phyloP scores from a whole-genome alignment of 1,140 invertebrate species.

The Scaptomyza hsui region DNA sequence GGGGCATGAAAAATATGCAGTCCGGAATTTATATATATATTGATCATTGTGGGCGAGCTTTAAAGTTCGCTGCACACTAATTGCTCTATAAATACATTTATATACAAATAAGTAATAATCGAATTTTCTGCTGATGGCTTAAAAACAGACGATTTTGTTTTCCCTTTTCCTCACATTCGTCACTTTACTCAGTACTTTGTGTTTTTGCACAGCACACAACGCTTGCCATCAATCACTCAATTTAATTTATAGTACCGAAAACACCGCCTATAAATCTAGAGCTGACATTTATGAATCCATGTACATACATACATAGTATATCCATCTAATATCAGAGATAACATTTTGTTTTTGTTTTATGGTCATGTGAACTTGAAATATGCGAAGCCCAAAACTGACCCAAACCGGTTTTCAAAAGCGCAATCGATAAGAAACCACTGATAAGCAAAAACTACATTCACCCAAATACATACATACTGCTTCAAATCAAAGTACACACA shows the following conservation, averaged over 20 bases:
- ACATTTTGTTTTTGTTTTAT: conserved; percentile 26
- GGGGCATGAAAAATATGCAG: conserved; percentile 24
- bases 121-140: too few relatives aligned
- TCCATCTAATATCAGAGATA: neutral
- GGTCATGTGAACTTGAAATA: conserved; percentile 62
- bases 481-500: neutral
- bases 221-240: conserved; percentile 35
- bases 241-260: conserved; percentile 15
- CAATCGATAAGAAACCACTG: conserved; percentile 25
- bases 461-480: neutral
- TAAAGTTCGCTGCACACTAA: neutral
- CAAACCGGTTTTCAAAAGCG: conserved; percentile 39
- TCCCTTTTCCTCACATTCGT: too few relatives aligned
- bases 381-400: conserved; percentile 37
- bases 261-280: conserved; percentile 38
- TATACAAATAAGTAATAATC: neutral
- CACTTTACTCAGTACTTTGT: neutral
- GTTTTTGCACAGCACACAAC: conserved; percentile 9
- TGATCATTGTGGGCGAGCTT: neutral
- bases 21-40: neutral
- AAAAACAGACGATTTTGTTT: too few relatives aligned
- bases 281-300: conserved; percentile 31
- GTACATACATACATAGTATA: conserved; percentile 4
- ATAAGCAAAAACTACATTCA: conserved; percentile 12
- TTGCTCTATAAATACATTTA: neutral